phyloP scores from a whole-genome alignment of 2,888 invertebrate genomes.

The Phorcus lineatus region DNA sequence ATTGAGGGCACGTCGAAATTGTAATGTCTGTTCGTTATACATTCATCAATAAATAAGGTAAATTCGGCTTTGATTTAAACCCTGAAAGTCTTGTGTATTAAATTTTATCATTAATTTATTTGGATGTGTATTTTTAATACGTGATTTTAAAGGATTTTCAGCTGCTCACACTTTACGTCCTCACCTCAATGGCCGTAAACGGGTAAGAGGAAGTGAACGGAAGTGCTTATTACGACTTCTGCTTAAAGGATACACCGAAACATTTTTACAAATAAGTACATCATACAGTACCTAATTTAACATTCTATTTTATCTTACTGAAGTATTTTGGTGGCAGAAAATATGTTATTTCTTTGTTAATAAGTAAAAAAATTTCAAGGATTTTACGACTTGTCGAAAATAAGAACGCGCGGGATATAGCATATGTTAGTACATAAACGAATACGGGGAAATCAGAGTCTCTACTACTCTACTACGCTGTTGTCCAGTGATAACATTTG shows the following conservation, averaged over 20 bases:
- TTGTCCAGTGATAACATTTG: no score
- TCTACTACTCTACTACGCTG: no score
- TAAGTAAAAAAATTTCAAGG: background rate
- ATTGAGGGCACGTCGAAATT: no score
- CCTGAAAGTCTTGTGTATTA: background rate
- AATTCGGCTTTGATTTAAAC: background rate
- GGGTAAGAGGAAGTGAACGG: conserved; percentile 19
- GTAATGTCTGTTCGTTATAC: no score
- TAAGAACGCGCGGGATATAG: background rate
- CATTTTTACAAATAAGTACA: background rate
- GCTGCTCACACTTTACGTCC: background rate
- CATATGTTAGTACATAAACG: background rate
- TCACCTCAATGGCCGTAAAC: conserved; percentile 15
- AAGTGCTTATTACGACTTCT: background rate
- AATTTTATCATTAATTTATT: background rate
- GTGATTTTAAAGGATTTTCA: background rate
- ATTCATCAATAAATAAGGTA: background rate
- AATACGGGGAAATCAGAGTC: background rate
- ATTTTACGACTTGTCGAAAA: background rate
- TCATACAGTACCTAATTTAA: background rate
- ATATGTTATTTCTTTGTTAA: no score
- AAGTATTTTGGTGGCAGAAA: no score
- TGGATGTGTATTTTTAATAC: background rate
- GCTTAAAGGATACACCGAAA: background rate
- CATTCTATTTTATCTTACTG: no score